phyloP scores from a whole-genome alignment of 2,113 vertebrate species.

The Podilymbus podiceps region DNA sequence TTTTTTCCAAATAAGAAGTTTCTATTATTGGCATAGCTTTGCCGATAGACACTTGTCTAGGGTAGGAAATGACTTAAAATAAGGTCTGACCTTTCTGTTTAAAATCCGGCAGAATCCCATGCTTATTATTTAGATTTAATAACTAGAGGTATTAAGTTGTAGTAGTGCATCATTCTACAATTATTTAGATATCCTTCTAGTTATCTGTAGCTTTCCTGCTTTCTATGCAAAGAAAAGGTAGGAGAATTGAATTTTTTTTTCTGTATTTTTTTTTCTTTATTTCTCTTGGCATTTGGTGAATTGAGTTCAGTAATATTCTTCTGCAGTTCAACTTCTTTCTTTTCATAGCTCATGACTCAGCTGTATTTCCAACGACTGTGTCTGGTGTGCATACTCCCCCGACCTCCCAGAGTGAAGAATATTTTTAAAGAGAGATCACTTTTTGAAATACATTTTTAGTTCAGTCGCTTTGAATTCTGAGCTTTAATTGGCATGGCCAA shows the following conservation, averaged over 20 bases:
- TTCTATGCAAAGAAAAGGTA: background rate
- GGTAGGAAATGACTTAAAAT: background rate
- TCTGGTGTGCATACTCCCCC: background rate
- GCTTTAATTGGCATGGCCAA: constrained; percentile 30
- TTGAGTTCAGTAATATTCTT: background rate
- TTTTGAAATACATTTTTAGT: background rate
- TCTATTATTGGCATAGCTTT: background rate
- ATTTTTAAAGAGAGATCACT: constrained; percentile 1
- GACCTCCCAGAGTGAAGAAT: background rate
- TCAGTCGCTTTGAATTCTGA: background rate
- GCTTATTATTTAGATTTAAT: background rate
- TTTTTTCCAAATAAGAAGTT: background rate
- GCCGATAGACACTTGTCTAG: background rate
- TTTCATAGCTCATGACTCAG: constrained; percentile 29
- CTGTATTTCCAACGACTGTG: background rate
- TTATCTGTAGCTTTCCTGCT: background rate
- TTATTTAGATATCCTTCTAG: background rate
- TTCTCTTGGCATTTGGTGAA: background rate
- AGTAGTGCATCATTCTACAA: background rate
- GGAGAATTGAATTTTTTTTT: background rate
- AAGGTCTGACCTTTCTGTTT: background rate
- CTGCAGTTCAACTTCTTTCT: background rate
- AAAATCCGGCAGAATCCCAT: background rate
- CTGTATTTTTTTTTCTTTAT: background rate
- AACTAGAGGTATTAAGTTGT: background rate